Evolutionary conservation across 2,888 invertebrate species (phyloP), one percentile per base, ranked within the genome.

Genomic region (Sclerodermus sp.): DNA sequence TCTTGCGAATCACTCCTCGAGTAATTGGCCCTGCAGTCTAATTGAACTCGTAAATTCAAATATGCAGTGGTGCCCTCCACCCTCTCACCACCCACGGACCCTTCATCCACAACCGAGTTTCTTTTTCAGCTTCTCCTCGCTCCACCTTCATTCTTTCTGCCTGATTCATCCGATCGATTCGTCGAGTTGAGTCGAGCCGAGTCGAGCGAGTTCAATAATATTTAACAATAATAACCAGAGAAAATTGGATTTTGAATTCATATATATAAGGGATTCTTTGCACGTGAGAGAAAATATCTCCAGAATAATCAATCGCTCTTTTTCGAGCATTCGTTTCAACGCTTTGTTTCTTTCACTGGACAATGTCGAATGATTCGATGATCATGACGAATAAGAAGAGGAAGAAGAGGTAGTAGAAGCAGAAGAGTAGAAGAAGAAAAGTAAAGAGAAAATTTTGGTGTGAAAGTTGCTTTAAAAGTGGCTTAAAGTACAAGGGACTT

Each of bases 1-100:
- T 54, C 49, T 43, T 38, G 42, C 56, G 54, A 56, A 54, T 56
- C 51, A 47, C 48, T 60, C 53, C 48, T 52, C 57, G 53, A 50
- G 57, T 64, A 67, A 67, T 67, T 67, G 61, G 60, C 60, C 54
- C 48, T 37, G 45, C 54, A 53, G 44, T 57, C 44, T 59, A 66
- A 64, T 63, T 58, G 58, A 66, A 59, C 55, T 49, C 49, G 14
- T 39, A 50, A 44, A 53, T 54, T 62, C 47, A 53, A 54, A 23
- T 23, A 58, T 53, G 50, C 43, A 38, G 23, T 39, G 40, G 42
- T 44, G 48, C 12, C 14, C 17, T 14, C 43, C 36, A 38, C 29
- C 36, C 49, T 52, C 45, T 44, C 38, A 17, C 23, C 32, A 6
- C 23, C 45, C 16, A 13, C 14, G 17, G 23, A 10, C 39, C 39